phyloP scores from a whole-genome alignment of 2,797 vertebrate species.

The Lepilemur ruficaudatus region DNA sequence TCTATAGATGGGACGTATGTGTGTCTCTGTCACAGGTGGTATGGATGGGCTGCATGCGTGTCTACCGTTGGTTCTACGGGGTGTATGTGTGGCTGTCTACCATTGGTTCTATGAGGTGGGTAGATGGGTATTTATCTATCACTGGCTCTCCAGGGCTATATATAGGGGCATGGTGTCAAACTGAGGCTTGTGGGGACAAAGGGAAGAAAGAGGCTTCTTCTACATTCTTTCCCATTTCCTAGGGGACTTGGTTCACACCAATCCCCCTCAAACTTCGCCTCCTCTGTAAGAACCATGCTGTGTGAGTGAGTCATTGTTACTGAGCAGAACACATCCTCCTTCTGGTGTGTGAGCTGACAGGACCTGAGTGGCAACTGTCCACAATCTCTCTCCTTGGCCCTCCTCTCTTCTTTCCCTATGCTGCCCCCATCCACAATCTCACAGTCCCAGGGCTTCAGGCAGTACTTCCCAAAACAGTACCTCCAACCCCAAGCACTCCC shows the following conservation, averaged over 20 bases:
- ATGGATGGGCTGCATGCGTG: too few species aligned
- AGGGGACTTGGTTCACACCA: rapidly evolving
- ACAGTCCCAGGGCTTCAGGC: background rate
- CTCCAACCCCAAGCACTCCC: background rate
- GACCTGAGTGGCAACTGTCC: background rate
- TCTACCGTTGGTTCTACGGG: background rate
- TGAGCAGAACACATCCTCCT: background rate
- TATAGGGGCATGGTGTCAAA: background rate
- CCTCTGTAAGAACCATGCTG: background rate
- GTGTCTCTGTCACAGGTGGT: too few species aligned
- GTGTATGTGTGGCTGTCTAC: rapidly evolving
- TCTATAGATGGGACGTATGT: rapidly evolving
- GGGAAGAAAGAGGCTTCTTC: background rate
- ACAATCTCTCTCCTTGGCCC: background rate
- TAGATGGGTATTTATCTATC: background rate
- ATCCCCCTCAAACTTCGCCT: rapidly evolving
- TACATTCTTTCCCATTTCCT: background rate
- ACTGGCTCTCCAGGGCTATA: background rate
- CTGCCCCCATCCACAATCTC: too few species aligned
- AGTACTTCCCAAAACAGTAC: background rate
- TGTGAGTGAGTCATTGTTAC: too few species aligned
- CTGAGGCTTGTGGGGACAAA: background rate
- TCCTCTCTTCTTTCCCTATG: too few species aligned
- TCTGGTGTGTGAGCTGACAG: background rate
- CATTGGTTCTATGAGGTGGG: background rate